Conservation (phyloP, 2,113 vertebrate genomes). For the Chloropsis cyanopogon region DNA sequence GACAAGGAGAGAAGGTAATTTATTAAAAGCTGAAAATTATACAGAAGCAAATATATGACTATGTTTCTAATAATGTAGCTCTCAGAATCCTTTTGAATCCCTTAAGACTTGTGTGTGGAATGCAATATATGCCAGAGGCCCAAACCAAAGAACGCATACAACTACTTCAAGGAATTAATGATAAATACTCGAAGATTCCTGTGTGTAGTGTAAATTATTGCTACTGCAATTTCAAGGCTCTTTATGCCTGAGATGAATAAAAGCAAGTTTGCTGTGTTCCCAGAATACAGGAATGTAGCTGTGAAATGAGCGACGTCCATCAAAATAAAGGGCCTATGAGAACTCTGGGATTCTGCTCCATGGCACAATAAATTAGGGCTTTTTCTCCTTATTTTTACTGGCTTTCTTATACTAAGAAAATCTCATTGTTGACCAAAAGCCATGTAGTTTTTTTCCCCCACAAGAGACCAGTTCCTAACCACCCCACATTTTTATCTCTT, state of each 20-base stretch:
- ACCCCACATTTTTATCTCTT: background rate
- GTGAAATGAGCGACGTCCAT: background rate
- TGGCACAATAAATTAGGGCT: background rate
- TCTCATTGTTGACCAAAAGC: background rate
- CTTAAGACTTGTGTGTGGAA: background rate
- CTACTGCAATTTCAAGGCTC: background rate
- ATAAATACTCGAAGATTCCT: background rate
- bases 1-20: background rate
- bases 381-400: background rate
- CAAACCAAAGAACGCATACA: background rate
- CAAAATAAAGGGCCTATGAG: background rate
- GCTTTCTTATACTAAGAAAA: background rate
- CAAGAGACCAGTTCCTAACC: background rate
- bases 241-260: background rate
- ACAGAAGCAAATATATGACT: background rate
- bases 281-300: background rate
- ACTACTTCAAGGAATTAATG: conserved; percentile 18
- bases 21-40: background rate
- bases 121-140: background rate
- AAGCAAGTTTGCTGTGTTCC: background rate
- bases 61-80: background rate
- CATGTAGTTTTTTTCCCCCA: background rate
- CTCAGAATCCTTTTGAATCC: background rate
- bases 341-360: background rate
- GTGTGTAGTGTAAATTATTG: background rate